phyloP scores from a whole-genome alignment of 2,797 vertebrate species.

The Lindbergichthys nudifrons region DNA sequence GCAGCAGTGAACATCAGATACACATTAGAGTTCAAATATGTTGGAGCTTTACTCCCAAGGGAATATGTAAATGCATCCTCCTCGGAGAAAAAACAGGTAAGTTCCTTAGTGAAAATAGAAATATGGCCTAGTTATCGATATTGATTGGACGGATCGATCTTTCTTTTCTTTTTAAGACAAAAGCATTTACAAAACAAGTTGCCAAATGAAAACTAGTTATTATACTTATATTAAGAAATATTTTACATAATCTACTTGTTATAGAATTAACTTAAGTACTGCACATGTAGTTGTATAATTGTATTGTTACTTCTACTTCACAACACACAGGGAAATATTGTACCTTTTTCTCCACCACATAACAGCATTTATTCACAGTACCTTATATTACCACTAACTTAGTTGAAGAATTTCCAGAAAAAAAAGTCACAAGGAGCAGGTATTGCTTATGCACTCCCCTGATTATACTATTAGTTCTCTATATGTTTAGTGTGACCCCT shows the following conservation, averaged over 20 bases:
- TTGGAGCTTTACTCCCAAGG: not conserved
- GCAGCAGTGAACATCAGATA: slow-evolving; percentile 16
- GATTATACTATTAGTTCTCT: not conserved
- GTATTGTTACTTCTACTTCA: too few species aligned
- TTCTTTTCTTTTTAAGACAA: too few species aligned
- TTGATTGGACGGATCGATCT: too few species aligned
- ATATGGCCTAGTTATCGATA: too few species aligned
- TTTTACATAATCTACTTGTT: too few species aligned
- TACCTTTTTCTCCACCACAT: too few species aligned
- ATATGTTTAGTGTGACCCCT: too few species aligned
- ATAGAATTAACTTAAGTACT: too few species aligned
- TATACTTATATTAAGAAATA: not conserved
- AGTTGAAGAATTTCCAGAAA: too few species aligned
- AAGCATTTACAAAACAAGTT: not conserved
- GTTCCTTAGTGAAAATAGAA: not conserved
- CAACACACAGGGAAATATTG: too few species aligned
- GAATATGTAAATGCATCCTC: not conserved
- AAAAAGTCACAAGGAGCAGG: not conserved
- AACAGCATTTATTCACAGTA: not conserved
- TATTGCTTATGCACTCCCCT: too few species aligned
- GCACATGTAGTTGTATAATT: too few species aligned
- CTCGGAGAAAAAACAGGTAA: not conserved
- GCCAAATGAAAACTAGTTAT: not conserved
- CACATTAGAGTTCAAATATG: not conserved
- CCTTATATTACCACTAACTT: not conserved